phyloP scores from a whole-genome alignment of 2,113 vertebrate genomes.

The Macroglossus sobrinus region DNA sequence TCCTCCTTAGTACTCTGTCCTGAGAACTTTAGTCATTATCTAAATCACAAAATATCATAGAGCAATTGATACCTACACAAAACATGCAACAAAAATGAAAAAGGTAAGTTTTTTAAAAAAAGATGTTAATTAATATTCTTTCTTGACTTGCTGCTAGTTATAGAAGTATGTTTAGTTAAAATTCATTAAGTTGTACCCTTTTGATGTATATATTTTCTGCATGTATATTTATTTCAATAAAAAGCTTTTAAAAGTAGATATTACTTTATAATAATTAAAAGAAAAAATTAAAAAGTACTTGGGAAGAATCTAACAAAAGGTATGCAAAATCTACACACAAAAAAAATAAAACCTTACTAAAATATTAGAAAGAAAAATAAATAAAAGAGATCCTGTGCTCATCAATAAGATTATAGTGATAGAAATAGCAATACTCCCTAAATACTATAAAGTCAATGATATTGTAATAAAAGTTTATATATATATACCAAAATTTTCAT shows the following conservation, averaged over 20 bases:
- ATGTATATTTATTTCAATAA: neutral
- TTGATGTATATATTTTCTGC: neutral
- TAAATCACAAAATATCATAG: neutral
- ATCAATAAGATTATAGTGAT: neutral
- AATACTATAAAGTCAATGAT: neutral
- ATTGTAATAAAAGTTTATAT: neutral
- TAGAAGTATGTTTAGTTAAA: neutral
- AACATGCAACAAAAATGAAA: neutral
- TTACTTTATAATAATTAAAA: neutral
- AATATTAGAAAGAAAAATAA: neutral
- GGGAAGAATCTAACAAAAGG: neutral
- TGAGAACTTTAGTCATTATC: neutral
- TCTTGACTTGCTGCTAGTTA: neutral
- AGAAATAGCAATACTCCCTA: neutral
- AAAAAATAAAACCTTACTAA: neutral
- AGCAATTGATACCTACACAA: neutral
- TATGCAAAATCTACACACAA: neutral
- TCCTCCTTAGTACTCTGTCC: neutral
- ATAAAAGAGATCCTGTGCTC: neutral
- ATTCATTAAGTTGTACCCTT: neutral
- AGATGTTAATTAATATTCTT: neutral
- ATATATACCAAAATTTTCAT: neutral
- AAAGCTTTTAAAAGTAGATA: neutral
- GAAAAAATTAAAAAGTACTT: neutral
- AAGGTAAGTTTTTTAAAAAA: neutral